Base-by-base conservation (phyloP, 2,888 invertebrate genomes). In the Drosophila flavopinicola region DNA sequence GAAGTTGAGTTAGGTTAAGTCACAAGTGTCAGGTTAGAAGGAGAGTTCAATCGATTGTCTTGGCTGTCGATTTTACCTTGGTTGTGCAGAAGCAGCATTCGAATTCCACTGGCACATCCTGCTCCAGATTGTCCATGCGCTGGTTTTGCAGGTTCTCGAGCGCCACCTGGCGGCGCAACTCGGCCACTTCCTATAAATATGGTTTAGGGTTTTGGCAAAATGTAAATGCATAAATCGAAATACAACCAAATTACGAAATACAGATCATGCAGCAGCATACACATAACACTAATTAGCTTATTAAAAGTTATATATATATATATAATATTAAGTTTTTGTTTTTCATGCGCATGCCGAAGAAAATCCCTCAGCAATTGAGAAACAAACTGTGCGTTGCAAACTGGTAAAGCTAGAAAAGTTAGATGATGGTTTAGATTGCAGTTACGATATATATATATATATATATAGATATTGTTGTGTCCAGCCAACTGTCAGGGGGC, bases 21-120 rank as follows among this genome's bases (percentile, higher is more conserved):
- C 17, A 35, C 13, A 33, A 6, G 7, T 32, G 9, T 39, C 23
- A 52, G 32, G 23, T 44, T 56, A 42, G 47, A 25, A 13, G 33
- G 29, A 38, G 39, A 58, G n/a, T n/a, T 42, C 25, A 75, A 72
- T 69, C 75, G 70, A 69, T 75, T 75, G 71, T 72, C 58, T 42
- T 69, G 58, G 48, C 59, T 59, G 65, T 72, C 64, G 60, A 70
- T 66, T 77, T 76, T 90, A 97, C 97, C 96, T 97, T 97, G 92
- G 96, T 95, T 92, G 96, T 96, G 95, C 97, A 97, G 95, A 96
- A 97, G 95, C 97, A 97, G 95, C 97, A 97, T 94, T 97, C 97
- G 94, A 96, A 96, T 94, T 97, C 97, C 93, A 96, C 96, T 93
- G 96, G 96, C 92, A 96, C 94, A 93, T 97, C 96, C 93, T 96